Percentiles rank a stretch among this genome's conserved stretches.
Conservation (phyloP, 2,797 vertebrate genomes). For the Malurus splendens region DNA sequence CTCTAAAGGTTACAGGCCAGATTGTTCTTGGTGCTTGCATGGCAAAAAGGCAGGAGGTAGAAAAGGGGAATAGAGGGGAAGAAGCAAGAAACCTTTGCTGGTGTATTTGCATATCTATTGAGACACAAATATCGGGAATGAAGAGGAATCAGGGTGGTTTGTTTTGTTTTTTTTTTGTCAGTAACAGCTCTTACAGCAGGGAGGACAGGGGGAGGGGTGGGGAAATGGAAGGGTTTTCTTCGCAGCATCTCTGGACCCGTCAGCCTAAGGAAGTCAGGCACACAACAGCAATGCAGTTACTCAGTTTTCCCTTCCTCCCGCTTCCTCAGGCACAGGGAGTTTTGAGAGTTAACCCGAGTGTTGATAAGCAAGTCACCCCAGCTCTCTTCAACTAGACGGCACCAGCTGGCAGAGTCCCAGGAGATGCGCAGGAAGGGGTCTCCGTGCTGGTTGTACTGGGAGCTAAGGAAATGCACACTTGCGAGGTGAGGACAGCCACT, state of each 20-base stretch:
- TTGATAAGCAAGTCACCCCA: background rate
- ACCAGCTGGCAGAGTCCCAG: background rate
- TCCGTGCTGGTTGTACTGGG: background rate
- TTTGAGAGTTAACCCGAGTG: background rate
- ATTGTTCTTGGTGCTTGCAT: background rate
- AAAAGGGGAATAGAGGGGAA: background rate
- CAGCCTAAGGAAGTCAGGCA: background rate
- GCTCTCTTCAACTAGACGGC: background rate
- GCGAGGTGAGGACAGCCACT: background rate
- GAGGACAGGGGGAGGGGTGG: background rate
- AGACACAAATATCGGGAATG: background rate
- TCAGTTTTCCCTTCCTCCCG: background rate
- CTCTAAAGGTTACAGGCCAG: conserved; percentile 16
- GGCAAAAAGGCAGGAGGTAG: background rate
- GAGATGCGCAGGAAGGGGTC: background rate
- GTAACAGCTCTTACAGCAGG: background rate
- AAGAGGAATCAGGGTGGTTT: background rate
- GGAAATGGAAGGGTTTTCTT: background rate
- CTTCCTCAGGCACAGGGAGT: background rate
- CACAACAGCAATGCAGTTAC: background rate
- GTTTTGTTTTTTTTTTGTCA: background rate
- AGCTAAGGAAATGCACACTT: background rate
- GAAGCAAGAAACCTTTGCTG: background rate
- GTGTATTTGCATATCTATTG: background rate
- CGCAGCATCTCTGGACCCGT: background rate